Conservation (phyloP, 2,113 vertebrate genomes). For the Myanophis thanlyinensis region DNA sequence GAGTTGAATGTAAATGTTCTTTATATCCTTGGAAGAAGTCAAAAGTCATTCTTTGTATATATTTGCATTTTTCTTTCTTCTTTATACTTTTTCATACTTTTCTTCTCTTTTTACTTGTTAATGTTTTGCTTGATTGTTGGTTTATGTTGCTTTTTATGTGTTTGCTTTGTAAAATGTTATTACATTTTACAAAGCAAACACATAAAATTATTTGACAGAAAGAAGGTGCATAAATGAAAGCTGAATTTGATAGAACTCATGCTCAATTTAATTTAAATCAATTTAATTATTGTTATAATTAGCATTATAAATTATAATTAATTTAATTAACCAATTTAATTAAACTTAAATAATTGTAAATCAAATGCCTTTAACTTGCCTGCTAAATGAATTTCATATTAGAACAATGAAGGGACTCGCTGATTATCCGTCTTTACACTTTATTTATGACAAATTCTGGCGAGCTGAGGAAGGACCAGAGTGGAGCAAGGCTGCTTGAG, state of each 20-base stretch:
- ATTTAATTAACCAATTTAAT: background rate
- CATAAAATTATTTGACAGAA: background rate
- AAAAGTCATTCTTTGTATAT: background rate
- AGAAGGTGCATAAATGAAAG: background rate
- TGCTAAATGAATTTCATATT: background rate
- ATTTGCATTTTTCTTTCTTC: background rate
- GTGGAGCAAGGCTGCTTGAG: too few species aligned
- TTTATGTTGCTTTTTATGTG: background rate
- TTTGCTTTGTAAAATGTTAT: background rate
- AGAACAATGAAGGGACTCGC: background rate
- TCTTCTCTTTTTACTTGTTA: background rate
- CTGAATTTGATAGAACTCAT: background rate
- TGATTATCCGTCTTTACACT: background rate
- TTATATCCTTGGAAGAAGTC: background rate
- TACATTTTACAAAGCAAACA: too few species aligned
- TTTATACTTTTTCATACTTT: background rate
- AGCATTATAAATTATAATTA: background rate
- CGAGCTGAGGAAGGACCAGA: background rate
- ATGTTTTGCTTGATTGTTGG: background rate
- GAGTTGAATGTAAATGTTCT: background rate
- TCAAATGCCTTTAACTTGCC: background rate
- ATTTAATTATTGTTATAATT: background rate
- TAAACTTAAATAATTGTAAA: background rate
- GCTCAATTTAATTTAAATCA: background rate
- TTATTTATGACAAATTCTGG: background rate